phyloP scores from a whole-genome alignment of 2,888 invertebrate species.

The Linnaemya vulpina region DNA sequence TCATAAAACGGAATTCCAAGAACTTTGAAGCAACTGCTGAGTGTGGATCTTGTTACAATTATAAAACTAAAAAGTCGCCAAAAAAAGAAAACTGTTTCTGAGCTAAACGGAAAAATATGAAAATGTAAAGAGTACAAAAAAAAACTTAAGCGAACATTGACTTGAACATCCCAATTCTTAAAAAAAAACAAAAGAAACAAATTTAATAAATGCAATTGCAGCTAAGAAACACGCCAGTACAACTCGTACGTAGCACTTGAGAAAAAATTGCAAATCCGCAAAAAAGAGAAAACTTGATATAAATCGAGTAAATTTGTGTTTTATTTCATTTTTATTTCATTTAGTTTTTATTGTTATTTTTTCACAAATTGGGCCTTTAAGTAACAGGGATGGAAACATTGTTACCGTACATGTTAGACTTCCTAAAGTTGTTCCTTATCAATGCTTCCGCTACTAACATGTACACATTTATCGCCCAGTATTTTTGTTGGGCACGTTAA shows the following conservation, averaged over 20 bases:
- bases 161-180: slow-evolving; percentile 48
- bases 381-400: slow-evolving; percentile 15
- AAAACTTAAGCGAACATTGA: slow-evolving; percentile 49
- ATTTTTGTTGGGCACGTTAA: too few relatives aligned
- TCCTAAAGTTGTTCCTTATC: background rate
- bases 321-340: too few relatives aligned
- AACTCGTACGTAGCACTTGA: background rate
- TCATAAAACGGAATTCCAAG: slow-evolving; percentile 51
- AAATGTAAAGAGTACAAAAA: background rate
- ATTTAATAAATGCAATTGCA: slow-evolving; percentile 65
- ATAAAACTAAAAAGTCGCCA: slow-evolving; percentile 51
- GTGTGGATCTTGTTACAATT: slow-evolving; percentile 64
- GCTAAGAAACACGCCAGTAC: slow-evolving; percentile 52
- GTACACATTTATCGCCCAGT: too few relatives aligned
- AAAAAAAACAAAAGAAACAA: slow-evolving; percentile 10
- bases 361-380: slow-evolving; percentile 27
- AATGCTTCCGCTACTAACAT: too few relatives aligned
- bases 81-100: slow-evolving; percentile 3
- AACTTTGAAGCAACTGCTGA: slow-evolving; percentile 43
- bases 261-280: slow-evolving; percentile 8
- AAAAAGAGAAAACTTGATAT: slow-evolving; percentile 43
- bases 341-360: too few relatives aligned
- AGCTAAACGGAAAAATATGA: slow-evolving; percentile 10
- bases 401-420: background rate
- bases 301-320: slow-evolving; percentile 23